Base-by-base conservation (phyloP, 2,888 invertebrate species). In the Trissolcus japonicus region DNA sequence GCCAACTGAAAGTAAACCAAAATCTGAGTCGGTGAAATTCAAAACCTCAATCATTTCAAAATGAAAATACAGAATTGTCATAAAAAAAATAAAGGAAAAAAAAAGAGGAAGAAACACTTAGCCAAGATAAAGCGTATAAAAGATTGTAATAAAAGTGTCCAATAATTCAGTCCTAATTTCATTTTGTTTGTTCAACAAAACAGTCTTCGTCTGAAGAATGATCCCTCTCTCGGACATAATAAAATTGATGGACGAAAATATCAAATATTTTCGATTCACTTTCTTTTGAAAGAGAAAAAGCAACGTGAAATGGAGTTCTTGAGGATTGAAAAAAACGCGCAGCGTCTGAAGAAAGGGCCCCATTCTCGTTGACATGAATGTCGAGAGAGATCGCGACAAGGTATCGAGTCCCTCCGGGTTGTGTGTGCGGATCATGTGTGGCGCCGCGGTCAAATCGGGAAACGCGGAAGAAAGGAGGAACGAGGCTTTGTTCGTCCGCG, bases 401-500 rank as follows among this genome's bases (percentile, higher is more conserved):
- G 56, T 72, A 62, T 72, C 63, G 71, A 51, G 57, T 63, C 63
- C 41, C 57, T 29, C 6, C 6, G 55, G 14, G 43, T 61, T 61
- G 55, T 43, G 41, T 50, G 53, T 53, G 54, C 51, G 51, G 53
- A 53, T 62, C 57, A 35, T 63, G 40, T 57, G 51, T 65, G 46
- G 72, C 72, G 59, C 63, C 50, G 54, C 14, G 54, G 60, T 54
- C 16, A 73, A 59, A 65, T 73, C 29, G 65, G 65, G 53, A 60
- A 65, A 75, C 35, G 40, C 69, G 75, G 75, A 75, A 69, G 75
- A 63, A 66, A 74, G 40, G 17, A 59, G 56, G 50, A 25, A 41
- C 43, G 40, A 9, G 19, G 41, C 61, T 46, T 69, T 76, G 68
- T 68, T 62, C 29, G 29, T 50, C 21, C 62, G 72, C 73, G 69